A percentile compares a stretch with the other conserved stretches of the same genome.
phyloP scores from a whole-genome alignment of 2,888 invertebrate genomes.

The Drosophila meridionalis region DNA sequence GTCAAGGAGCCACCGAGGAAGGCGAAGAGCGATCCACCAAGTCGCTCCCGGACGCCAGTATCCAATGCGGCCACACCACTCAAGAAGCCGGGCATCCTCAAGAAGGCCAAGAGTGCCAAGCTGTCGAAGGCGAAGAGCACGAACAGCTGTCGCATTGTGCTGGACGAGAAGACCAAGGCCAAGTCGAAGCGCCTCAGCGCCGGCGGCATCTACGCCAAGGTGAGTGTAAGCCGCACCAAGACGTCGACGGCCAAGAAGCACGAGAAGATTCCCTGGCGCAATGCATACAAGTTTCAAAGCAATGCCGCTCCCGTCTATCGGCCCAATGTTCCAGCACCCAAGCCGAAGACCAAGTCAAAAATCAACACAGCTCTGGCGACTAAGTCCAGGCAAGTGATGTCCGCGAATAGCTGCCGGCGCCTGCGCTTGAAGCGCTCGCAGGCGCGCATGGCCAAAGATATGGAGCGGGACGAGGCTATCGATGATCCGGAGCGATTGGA shows the following conservation, averaged over 20 bases:
- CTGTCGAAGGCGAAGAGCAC: background rate
- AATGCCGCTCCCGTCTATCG: conserved; percentile 21
- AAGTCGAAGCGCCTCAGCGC: conserved; percentile 26
- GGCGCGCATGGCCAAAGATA: conserved; percentile 33
- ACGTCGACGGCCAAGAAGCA: background rate
- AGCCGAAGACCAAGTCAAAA: background rate
- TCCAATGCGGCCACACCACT: too few species aligned
- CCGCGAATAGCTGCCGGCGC: background rate
- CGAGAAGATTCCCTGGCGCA: conserved; percentile 4
- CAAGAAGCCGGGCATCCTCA: background rate
- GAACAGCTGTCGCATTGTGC: background rate
- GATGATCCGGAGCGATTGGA: conserved; percentile 50
- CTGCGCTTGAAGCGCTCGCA: conserved; percentile 17
- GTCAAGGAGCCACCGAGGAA: background rate
- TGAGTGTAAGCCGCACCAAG: background rate
- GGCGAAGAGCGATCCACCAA: background rate
- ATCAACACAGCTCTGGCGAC: background rate
- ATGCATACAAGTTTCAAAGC: conserved; percentile 24
- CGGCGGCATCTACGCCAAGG: conserved; percentile 12
- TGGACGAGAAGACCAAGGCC: background rate
- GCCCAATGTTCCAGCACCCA: background rate
- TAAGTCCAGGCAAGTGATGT: background rate
- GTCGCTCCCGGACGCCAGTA: too few species aligned
- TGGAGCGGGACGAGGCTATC: conserved; percentile 51
- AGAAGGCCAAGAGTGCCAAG: conserved; percentile 1